Percentiles rank a stretch among this genome's conserved stretches.
Conservation (phyloP, 2,113 vertebrate genomes). For the Actenoides lindsayi region DNA sequence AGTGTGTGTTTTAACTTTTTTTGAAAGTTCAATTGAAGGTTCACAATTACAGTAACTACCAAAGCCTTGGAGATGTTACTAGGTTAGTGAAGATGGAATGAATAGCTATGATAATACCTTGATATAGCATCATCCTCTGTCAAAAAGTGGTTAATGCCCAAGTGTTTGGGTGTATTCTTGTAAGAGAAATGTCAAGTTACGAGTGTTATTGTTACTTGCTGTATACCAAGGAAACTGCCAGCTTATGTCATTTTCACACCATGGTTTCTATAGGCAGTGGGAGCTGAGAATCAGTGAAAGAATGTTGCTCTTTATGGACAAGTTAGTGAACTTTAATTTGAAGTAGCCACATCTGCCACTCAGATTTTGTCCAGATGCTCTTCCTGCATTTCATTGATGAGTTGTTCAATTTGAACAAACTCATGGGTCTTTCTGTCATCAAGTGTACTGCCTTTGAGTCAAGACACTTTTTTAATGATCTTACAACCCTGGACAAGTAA, state of each 20-base stretch:
- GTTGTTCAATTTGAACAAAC: not conserved
- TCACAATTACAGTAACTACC: not conserved
- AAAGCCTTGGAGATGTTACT: not conserved
- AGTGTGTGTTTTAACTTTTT: not conserved
- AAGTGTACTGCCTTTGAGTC: not conserved
- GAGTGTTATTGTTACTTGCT: not conserved
- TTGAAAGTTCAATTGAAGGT: not conserved
- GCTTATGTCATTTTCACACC: not conserved
- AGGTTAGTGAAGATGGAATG: not conserved
- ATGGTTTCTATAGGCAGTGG: not conserved
- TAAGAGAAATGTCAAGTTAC: not conserved
- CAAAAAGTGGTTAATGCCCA: not conserved
- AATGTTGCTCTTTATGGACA: not conserved
- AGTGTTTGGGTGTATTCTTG: not conserved
- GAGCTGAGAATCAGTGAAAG: not conserved
- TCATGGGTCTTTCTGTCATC: not conserved
- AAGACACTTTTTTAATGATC: not conserved
- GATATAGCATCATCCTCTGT: not conserved
- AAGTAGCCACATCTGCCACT: not conserved
- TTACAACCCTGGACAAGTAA: not conserved
- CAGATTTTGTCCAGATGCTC: not conserved
- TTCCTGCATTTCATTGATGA: not conserved
- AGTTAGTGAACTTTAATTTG: not conserved
- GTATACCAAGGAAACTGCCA: not conserved
- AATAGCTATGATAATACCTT: not conserved